Evolutionary conservation across 1,140 invertebrate genomes (phyloP), one percentile per base, ranked within the genome.

Genomic region (Aphelinus certus): DNA sequence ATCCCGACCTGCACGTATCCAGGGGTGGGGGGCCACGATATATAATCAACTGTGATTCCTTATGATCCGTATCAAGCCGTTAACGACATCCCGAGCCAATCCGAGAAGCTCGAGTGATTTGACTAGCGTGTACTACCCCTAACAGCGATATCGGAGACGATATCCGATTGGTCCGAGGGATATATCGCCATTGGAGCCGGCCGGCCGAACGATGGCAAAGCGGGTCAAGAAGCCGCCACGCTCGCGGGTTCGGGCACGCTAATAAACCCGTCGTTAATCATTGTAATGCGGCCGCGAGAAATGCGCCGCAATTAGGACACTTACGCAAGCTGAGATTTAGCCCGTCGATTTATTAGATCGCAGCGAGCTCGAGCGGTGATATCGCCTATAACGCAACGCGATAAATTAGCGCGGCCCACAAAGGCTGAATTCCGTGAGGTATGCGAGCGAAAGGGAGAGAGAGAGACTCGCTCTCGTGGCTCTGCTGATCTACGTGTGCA

Each of bases 181-280:
- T 10, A 10, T 26, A 9, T 60, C 26, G 57, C 57, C 3, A 5
- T 5, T 3, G 57, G 7, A n/a, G n/a, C 26, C 51, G 4, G 9
- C 57, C 9, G n/a, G 60, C 45, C 62, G 26, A 26, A 26, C 26
- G 26, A 26, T 26, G 26, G 26, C 26, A 26, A 26, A 26, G 26
- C 49, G 43, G 68, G 68, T 60, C 57, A 71, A 71, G 58, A 71
- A 60, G 46, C 47, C 43, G 45, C 49, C 26, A 26, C 26, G 26
- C 26, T 26, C 26, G 46, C 3, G 43, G 58, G 61, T 77, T 69
- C 46, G 46, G 71, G 51, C 49, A 51, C 73, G 61, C 73, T 79
- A 70, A 79, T 78, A 79, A 74, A 78, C 68, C 71, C 63, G 64
- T 57, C 75, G 71, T 78, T 78, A 78, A 78, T 78, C 77, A 76